phyloP scores from a whole-genome alignment of 2,113 vertebrate species.

The Eptesicus fuscus region DNA sequence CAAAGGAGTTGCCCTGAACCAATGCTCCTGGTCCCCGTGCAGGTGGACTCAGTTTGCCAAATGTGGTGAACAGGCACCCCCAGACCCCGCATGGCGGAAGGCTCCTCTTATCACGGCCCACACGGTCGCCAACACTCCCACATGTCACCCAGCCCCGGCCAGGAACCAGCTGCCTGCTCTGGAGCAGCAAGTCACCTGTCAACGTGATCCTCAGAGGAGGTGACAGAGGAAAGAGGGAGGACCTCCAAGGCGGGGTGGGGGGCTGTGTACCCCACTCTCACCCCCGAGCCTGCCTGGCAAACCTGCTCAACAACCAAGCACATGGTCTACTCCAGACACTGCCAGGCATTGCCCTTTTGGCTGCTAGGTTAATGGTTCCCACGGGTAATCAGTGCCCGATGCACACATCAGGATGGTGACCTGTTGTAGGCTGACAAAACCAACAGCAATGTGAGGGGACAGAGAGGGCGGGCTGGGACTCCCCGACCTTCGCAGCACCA shows the following conservation, averaged over 20 bases:
- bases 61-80: background rate
- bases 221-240: background rate
- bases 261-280: background rate
- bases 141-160: background rate
- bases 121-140: fast-evolving
- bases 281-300: background rate
- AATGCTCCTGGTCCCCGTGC: fast-evolving
- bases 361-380: background rate
- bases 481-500: fast-evolving
- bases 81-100: background rate
- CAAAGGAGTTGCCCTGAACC: fast-evolving
- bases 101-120: fast-evolving
- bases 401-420: too few relatives aligned
- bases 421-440: background rate
- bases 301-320: background rate
- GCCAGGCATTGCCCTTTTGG: background rate
- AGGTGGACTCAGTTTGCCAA: background rate
- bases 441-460: background rate
- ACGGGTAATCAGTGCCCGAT: background rate
- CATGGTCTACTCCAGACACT: fast-evolving
- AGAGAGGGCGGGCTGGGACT: background rate
- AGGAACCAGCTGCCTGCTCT: background rate
- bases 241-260: background rate
- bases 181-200: background rate
- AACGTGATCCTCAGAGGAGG: background rate